Evolutionary conservation across 2,888 invertebrate species (phyloP).

Genomic region (Bellardia bayeri): DNA sequence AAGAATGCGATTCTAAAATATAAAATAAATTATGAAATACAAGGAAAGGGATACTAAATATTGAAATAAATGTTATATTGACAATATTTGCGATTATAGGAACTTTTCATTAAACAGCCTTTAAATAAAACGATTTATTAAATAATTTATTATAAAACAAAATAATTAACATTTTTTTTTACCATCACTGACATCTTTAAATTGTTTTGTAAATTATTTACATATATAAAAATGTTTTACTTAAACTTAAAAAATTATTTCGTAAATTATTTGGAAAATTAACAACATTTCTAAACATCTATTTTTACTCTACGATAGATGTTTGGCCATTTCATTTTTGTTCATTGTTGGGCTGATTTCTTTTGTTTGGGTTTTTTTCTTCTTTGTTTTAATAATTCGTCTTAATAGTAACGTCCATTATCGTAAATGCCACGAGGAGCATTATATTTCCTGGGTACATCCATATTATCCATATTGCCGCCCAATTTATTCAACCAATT

Average conservation of each 20-base stretch:
- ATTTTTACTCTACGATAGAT: not conserved
- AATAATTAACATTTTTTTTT: not conserved
- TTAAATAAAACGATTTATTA: not conserved
- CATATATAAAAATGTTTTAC: not conserved
- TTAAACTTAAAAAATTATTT: not conserved
- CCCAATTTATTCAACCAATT: conserved; percentile 80
- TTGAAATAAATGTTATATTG: conserved; percentile 7
- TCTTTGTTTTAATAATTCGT: not conserved
- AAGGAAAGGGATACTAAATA: not conserved
- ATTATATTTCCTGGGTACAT: conserved; percentile 75
- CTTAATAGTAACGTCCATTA: conserved; percentile 78
- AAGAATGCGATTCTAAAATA: not conserved
- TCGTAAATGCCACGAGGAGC: conserved; percentile 75
- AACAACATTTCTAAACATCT: conserved; percentile 5
- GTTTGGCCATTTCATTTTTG: conserved; percentile 6
- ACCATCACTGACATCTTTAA: not conserved
- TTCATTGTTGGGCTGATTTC: conserved; percentile 11
- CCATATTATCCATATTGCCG: conserved; percentile 76
- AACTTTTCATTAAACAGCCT: conserved; percentile 61
- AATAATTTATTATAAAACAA: conserved; percentile 14
- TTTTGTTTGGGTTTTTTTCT: not conserved
- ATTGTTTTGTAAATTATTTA: not conserved
- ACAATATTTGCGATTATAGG: conserved; percentile 39
- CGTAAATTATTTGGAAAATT: not conserved
- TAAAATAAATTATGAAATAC: not conserved